These are phyloP conservation scores for Dendroctonus valens DNA, from an alignment of 1,140 invertebrate genomes.

Conservation along the genomic window DNA sequence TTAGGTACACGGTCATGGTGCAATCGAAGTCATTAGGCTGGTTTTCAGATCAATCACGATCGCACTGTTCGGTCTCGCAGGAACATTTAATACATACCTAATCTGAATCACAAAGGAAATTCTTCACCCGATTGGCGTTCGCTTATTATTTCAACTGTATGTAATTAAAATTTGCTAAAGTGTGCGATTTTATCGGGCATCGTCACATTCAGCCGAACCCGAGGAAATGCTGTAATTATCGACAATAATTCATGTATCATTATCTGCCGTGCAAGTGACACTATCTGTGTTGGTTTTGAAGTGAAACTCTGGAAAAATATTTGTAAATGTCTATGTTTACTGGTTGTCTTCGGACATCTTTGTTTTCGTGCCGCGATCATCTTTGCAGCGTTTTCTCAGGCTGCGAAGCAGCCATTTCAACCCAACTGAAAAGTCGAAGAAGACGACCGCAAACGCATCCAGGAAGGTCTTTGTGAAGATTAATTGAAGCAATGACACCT, in stretches of 20 bases:
- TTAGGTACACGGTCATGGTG: no score
- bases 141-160: constrained; percentile 20
- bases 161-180: constrained; percentile 22
- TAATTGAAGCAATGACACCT: constrained; percentile 15
- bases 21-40: no score
- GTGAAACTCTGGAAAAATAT: background rate
- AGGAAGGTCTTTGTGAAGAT: background rate
- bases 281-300: constrained; percentile 14
- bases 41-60: no score
- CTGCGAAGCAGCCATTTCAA: no score
- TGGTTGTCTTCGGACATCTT: background rate
- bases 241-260: constrained; percentile 16
- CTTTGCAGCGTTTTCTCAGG: no score
- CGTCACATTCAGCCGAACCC: constrained; percentile 13
- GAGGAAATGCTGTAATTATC: constrained; percentile 20
- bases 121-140: constrained; percentile 8
- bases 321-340: constrained; percentile 4
- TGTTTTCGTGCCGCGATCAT: no score
- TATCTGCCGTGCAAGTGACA: constrained; percentile 12
- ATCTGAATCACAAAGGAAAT: constrained; percentile 12
- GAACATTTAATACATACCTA: background rate
- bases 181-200: constrained; percentile 22
- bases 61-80: no score
- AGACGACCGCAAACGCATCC: no score
- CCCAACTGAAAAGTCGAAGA: no score